Evolutionary conservation across 2,797 vertebrate genomes (phyloP), one percentile per base, ranked within the genome.

Genomic region (Onychomys arenicola): DNA sequence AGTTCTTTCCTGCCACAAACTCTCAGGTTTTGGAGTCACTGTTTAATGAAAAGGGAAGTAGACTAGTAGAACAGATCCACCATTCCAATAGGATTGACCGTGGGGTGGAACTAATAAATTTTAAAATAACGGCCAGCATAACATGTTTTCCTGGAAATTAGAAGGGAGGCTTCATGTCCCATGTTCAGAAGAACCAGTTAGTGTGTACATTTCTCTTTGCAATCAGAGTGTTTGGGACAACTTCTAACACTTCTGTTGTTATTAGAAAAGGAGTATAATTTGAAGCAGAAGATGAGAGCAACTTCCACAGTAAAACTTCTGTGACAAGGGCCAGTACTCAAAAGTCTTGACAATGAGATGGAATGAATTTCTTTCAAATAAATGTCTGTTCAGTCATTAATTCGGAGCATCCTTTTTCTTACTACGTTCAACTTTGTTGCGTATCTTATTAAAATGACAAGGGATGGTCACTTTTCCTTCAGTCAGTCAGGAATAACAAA

Each of bases 11-110:
- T 96, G 91, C 80, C 89, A 78, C 46, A 93, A 78, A 85, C 89
- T 89, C 84, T 91, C 49, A 76, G 77, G 87, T 97, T 95, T 71
- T 93, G 21, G 93, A 95, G 75, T 96, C 78, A 86, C 29, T 77
- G 80, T 84, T 97, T 94, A 87, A 92, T 89, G 34, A 95, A 96
- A 94, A 96, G 52, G 46, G 84, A 97, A 97, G 91, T 87, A 43
- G 81, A 95, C 90, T 93, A 71, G 76, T 90, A 93, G 87, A 80
- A 21, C 5, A 23, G 85, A 90, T 55, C 83, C 77, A 89, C 92
- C 82, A 90, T 87, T 59, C 63, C 96, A 95, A 86, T 92, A 49
- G 25, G 67, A 83, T 93, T 96, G 93, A 93, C 69, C 75, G 81
- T 81, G n/a, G 34, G 32, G 91, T 88, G 14, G n/a, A 95, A 93